Evolutionary conservation across 2,113 vertebrate genomes (phyloP), one percentile per base, ranked within the genome.

Genomic region (Capra hircus): DNA sequence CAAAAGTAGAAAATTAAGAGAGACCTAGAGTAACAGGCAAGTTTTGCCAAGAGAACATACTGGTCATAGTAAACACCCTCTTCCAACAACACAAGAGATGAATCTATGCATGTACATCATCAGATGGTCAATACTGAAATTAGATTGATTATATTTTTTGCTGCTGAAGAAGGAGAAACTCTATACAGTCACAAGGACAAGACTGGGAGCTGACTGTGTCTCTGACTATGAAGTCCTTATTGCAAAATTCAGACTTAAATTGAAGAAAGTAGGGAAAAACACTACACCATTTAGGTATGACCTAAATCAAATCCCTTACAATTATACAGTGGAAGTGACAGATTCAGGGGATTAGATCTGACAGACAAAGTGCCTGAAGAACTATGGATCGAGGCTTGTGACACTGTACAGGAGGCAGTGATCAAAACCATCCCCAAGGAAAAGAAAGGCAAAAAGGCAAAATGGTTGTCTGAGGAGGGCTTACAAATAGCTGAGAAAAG

Each of bases 1-100:
- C 30, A 64, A 64, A 64, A 64, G 62, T 64, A 64, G 62, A 7
- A 64, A n/a, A 6, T 6, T 40, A 40, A 40, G 36, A 64, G 30
- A 36, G 36, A 36, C 36, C 36, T 36, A 36, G 36, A 36, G 36
- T 36, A 36, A 36, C 36, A 64, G 62, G 30, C 62, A 64, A 64
- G 33, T 64, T 64, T n/a, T 64, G 15, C 62, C 30, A n/a, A 64
- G 33, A n/a, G 15, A 17, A n/a, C 0, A 0, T 30, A 17, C 15
- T 64, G 30, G 15, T 17, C 30, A 64, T 17, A 64, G 62, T 1
- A 64, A 64, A 64, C 30, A 64, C 15, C 3, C 7, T 64, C 30
- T n/a, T n/a, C 15, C 30, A n/a, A n/a, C 30, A 17, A n/a, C 3
- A 33, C 30, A 33, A 64, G 30, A 64, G 62, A 64, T 0, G 3